A percentile compares a stretch with the other conserved stretches of the same genome.
These are phyloP conservation scores for Coregonus suidteri DNA, from an alignment of 2,797 vertebrate species.

Conservation along the genomic window DNA sequence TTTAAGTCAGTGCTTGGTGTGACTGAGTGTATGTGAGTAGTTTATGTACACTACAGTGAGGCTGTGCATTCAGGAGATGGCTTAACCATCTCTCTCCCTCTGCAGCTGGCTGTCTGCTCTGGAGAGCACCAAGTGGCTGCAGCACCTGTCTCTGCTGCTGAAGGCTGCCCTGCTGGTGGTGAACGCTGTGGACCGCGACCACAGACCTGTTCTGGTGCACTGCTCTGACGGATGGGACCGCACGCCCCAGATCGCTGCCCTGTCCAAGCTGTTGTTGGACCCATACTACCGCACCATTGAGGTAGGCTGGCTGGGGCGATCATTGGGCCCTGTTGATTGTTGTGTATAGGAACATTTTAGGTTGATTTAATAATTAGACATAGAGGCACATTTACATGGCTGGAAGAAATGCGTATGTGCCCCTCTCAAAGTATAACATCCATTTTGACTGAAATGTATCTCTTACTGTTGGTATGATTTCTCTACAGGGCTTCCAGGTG, in stretches of 20 bases:
- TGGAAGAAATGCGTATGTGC: neutral
- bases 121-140: constrained; percentile 97
- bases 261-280: constrained; percentile 94
- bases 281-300: constrained; percentile 96
- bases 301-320: constrained; percentile 72
- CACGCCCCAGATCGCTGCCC: constrained; percentile 93
- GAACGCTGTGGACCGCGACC: constrained; percentile 90
- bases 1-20: neutral
- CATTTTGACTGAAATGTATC: neutral
- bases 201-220: constrained; percentile 91
- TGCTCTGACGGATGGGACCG: constrained; percentile 99
- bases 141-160: constrained; percentile 93
- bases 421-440: neutral
- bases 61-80: neutral
- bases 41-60: neutral
- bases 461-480: neutral
- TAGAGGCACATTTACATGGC: neutral
- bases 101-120: constrained; percentile 96
- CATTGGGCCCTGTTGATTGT: neutral
- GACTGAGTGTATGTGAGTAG: neutral
- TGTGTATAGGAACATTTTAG: neutral
- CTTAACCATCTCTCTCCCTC: constrained; percentile 4
- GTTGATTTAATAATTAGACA: neutral
- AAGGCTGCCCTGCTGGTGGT: constrained; percentile 91
- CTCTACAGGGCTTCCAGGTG: constrained; percentile 90